Base-by-base conservation (phyloP, 1,140 invertebrate species). In the Octopus sinensis region DNA sequence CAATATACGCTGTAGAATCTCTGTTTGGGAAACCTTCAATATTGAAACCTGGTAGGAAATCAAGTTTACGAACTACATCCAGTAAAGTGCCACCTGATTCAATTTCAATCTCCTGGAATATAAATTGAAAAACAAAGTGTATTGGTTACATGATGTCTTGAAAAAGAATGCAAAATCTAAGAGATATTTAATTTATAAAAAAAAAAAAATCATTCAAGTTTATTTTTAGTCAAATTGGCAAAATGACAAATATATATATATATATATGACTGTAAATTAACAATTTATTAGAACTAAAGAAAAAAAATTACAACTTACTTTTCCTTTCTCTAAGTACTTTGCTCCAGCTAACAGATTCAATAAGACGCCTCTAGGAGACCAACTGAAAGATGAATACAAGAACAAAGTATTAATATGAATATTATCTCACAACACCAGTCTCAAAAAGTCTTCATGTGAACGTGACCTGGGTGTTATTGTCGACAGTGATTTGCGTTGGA, bases 1-100 rank as follows among this genome's bases (percentile, higher is more conserved):
- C 92, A 4, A 93, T 93, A 88, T 99, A 99, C 12, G 94, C 92
- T 0, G 95, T 96, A 76, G 97, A 99, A 88, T 99, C 98, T 82
- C 98, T 92, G 92, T 99, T 99, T 0, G 95, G 96, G 92, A 97
- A 95, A 7, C 97, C 98, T 92, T 99, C 97, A 23, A 99, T 92
- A 52, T 96, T 96, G 88, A 99, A 99, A 5, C 98, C 98, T 0
- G 98, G 98, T 68, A 99, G 91, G 88, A 99, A 99, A 86, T 97
- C 93, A 30, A 99, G 91, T 4, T 93, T 92, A 75, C 94, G 92
- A 0, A 94, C 93, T 0, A 90, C 91, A 0, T 96, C 94, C 93
- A 99, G 94, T 4, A 99, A 91, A 80, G 94, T 94, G 13, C 97
- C 97, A 6, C 96, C 96, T n/a, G 93, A 93, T 0, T 94, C 92